Percentiles rank a stretch among this genome's conserved stretches.
These are phyloP conservation scores for Fratercula arctica DNA, from an alignment of 2,797 vertebrate genomes.

Conservation along the genomic window DNA sequence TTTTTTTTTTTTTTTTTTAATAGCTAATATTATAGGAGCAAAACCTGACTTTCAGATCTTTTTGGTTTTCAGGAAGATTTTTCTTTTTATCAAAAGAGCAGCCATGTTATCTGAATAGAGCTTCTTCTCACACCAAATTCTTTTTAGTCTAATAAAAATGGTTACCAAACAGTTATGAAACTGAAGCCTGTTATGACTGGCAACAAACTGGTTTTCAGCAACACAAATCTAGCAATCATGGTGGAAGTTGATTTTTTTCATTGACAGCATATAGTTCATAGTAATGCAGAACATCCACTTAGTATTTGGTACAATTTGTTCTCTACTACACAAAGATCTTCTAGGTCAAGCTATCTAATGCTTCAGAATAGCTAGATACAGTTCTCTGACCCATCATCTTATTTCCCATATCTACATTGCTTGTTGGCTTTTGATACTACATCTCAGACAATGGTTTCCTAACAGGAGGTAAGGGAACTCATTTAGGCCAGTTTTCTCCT, in stretches of 20 bases:
- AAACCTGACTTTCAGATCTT: not conserved
- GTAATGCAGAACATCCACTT: not conserved
- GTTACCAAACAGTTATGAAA: not conserved
- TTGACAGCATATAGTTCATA: not conserved
- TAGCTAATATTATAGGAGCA: not conserved
- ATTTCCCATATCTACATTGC: not conserved
- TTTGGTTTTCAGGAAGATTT: not conserved
- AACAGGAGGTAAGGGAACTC: not conserved
- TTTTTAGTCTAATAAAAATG: not conserved
- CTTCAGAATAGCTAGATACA: not conserved
- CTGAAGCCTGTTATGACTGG: not conserved
- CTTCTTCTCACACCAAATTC: not conserved
- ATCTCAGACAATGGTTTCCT: not conserved
- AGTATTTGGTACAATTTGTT: not conserved
- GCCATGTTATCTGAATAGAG: not conserved
- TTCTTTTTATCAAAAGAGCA: not conserved
- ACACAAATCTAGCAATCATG: not conserved
- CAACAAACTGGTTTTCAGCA: not conserved
- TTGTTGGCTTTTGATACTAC: not conserved
- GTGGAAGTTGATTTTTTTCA: not conserved
- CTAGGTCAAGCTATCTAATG: not conserved
- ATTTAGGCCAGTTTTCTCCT: not conserved
- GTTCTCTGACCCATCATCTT: not conserved
- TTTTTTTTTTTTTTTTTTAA: not conserved
- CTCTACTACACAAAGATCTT: not conserved